Evolutionary conservation across 2,113 vertebrate genomes (phyloP), one percentile per base, ranked within the genome.

Genomic region (Oxyruncus cristatus): DNA sequence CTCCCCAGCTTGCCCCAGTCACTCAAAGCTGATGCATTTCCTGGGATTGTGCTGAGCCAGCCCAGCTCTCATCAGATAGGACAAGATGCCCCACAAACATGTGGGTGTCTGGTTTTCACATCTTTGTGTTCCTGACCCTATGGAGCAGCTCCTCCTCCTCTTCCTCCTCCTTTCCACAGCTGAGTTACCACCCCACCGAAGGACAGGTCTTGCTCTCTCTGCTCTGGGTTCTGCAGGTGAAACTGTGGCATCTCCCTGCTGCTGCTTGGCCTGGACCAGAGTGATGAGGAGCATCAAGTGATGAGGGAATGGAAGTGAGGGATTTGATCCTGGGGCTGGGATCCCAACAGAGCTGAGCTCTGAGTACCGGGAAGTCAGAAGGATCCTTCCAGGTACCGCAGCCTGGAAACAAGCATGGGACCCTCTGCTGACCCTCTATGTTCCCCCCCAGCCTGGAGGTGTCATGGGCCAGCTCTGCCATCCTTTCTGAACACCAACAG

Each of bases 61-160:
- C 21, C 59, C 1, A 33, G 44, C 33, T 35, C 18, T 61, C 27
- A 8, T 5, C 2, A 0, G 26, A 33, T 24, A 11, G 17, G 1
- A 35, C 76, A 72, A 76, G 80, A 21, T 6, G 62, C 11, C 46
- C n/a, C 39, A 50, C 28, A 50, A 83, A 55, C 30, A 4, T 0
- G 0, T 23, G 26, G 6, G 28, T 1, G 3, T 33, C 52, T 67
- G 56, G 0, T 33, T 77, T 70, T 70, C 61, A 80, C 32, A 19
- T 55, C 50, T 73, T 37, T 13, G 2, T 27, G 21, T 68, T 85
- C 18, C 74, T 85, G 42, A 67, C 27, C 39, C 47, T 10, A 12
- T 53, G 24, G 61, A 74, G 6, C n/a, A 74, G 6, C n/a, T 62
- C 7, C 4, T 50, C 42, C 28, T 32, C 9, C 39, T 63, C 1